These are phyloP conservation scores for Hypolimnas misippus DNA, from an alignment of 2,888 invertebrate genomes.

Conservation along the genomic window DNA sequence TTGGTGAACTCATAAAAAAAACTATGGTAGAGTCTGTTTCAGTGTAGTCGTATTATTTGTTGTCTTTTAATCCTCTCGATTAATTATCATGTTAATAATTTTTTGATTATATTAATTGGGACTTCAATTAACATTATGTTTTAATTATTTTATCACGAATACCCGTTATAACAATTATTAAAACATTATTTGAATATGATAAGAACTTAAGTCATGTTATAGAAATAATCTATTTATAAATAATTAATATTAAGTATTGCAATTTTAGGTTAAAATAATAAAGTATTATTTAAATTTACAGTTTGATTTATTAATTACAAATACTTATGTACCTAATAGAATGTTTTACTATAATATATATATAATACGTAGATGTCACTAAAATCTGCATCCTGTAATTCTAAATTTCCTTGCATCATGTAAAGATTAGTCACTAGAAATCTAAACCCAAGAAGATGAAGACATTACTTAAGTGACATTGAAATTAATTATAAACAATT, in stretches of 20 bases:
- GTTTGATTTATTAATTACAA: background rate
- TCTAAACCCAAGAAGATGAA: background rate
- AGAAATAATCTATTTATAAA: slow-evolving; percentile 5
- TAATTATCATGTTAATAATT: slow-evolving; percentile 73
- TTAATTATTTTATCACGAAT: slow-evolving; percentile 18
- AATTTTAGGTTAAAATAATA: slow-evolving; percentile 7
- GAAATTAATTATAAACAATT: background rate
- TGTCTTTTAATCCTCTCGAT: slow-evolving; percentile 72
- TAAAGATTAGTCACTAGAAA: background rate
- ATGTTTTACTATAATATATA: background rate
- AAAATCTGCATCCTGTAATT: background rate
- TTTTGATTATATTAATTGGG: slow-evolving; percentile 75
- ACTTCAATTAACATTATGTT: slow-evolving; percentile 41
- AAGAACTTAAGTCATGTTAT: slow-evolving; percentile 17
- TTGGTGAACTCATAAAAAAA: slow-evolving; percentile 96
- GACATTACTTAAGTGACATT: background rate
- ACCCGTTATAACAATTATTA: slow-evolving; percentile 15
- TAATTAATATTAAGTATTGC: slow-evolving; percentile 5
- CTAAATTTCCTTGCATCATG: background rate
- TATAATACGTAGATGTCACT: background rate
- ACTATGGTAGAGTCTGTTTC: slow-evolving; percentile 96
- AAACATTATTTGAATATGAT: slow-evolving; percentile 21
- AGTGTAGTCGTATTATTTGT: slow-evolving; percentile 85
- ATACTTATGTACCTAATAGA: background rate
- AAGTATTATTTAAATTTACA: slow-evolving; percentile 10